phyloP scores from a whole-genome alignment of 2,888 invertebrate species.

The Stegophylla sp. region DNA sequence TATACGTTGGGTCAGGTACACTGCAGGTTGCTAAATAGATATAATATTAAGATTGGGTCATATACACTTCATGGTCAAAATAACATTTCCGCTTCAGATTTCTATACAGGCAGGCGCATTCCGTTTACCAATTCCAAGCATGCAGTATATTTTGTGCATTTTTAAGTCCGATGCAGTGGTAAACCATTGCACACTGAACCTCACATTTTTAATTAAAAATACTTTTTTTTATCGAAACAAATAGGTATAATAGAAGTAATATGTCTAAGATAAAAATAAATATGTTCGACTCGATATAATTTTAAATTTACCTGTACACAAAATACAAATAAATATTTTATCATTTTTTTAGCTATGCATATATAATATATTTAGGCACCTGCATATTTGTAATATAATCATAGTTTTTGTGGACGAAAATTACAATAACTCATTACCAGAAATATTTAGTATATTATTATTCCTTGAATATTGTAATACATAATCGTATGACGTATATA shows the following conservation, averaged over 20 bases:
- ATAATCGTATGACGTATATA: not conserved
- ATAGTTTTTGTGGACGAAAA: not conserved
- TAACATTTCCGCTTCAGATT: slow-evolving; percentile 34
- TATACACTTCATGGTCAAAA: slow-evolving; percentile 28
- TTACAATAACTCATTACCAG: not conserved
- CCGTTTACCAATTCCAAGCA: not conserved
- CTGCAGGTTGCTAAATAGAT: not conserved
- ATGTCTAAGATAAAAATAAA: slow-evolving; percentile 1
- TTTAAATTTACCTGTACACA: too few species aligned
- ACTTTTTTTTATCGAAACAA: not conserved
- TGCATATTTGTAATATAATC: not conserved
- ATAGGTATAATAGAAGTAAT: not conserved
- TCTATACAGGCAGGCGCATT: not conserved
- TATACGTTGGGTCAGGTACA: not conserved
- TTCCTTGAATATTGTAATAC: not conserved
- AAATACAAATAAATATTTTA: not conserved
- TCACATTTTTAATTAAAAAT: not conserved
- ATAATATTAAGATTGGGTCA: slow-evolving; percentile 23
- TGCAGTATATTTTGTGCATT: not conserved
- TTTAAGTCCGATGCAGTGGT: not conserved
- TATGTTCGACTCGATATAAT: not conserved
- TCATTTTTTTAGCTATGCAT: too few species aligned
- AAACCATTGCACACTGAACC: not conserved
- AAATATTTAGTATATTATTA: not conserved
- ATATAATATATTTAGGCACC: not conserved